Percentiles rank a stretch among this genome's conserved stretches.
Evolutionary conservation across 2,113 vertebrate genomes (phyloP).

Genomic region (Phasianus colchicus): DNA sequence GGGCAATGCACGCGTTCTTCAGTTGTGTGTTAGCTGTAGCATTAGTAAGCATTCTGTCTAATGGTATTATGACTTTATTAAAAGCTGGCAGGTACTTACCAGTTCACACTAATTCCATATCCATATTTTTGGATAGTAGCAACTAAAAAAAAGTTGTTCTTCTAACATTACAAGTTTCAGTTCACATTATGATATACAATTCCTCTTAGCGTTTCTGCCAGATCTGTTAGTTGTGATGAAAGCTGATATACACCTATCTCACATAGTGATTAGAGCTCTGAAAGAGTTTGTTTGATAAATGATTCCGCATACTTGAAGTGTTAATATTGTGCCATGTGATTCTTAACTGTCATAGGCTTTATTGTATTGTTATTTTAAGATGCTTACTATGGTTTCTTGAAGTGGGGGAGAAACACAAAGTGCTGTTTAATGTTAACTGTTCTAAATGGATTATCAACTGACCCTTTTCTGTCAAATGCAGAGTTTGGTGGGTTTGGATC

Average conservation of each 20-base stretch:
- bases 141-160: not conserved
- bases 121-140: no score
- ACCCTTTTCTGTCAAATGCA: slow-evolving; percentile 43
- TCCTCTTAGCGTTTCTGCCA: not conserved
- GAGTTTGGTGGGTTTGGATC: slow-evolving; percentile 95
- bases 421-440: not conserved
- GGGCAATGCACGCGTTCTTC: slow-evolving; percentile 6
- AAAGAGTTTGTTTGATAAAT: not conserved
- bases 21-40: not conserved
- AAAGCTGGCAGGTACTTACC: fast-evolving
- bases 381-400: not conserved
- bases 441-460: not conserved
- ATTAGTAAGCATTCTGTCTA: not conserved
- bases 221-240: not conserved
- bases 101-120: not conserved
- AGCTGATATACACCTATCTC: not conserved
- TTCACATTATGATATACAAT: not conserved
- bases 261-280: not conserved
- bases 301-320: not conserved
- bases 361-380: not conserved
- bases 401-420: not conserved
- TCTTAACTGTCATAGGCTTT: not conserved
- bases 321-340: not conserved
- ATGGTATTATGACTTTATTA: not conserved
- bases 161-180: not conserved